A percentile compares a stretch with the other conserved stretches of the same genome.
phyloP scores from a whole-genome alignment of 2,797 vertebrate genomes.

The Acanthopagrus latus region DNA sequence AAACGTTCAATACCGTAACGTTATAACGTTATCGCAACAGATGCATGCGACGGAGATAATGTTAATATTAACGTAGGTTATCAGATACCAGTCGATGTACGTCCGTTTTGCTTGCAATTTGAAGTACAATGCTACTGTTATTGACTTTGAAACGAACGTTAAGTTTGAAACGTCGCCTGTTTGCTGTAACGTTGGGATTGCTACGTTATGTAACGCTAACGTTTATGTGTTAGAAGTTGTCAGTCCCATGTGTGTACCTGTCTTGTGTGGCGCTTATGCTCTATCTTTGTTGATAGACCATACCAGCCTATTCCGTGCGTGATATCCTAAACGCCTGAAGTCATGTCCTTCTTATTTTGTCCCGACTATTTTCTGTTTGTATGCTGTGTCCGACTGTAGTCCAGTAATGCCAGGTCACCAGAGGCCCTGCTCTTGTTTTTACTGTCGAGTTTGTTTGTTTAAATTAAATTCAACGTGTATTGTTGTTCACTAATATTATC shows the following conservation, averaged over 20 bases:
- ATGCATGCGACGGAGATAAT: not conserved
- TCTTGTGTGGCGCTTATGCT: not conserved
- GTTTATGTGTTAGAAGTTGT: not conserved
- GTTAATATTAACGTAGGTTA: not conserved
- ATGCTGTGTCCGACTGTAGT: not conserved
- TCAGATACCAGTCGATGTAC: not conserved
- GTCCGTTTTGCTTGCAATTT: not conserved
- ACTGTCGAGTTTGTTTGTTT: not conserved
- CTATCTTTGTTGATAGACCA: not conserved
- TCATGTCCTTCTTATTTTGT: not conserved
- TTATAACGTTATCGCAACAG: too few relatives aligned
- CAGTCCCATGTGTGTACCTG: not conserved
- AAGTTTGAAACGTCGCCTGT: not conserved
- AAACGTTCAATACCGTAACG: not conserved
- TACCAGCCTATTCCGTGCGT: not conserved
- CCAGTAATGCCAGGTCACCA: not conserved
- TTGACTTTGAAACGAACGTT: too few relatives aligned
- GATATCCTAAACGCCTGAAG: not conserved
- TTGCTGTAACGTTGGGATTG: not conserved
- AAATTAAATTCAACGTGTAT: not conserved
- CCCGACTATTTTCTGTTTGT: not conserved
- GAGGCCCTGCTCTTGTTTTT: not conserved
- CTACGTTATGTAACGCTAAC: too few relatives aligned
- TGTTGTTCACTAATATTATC: not conserved
- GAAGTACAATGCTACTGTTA: too few relatives aligned